Base-by-base conservation (phyloP, 1,140 invertebrate species). In the Semibalanus balanoides region DNA sequence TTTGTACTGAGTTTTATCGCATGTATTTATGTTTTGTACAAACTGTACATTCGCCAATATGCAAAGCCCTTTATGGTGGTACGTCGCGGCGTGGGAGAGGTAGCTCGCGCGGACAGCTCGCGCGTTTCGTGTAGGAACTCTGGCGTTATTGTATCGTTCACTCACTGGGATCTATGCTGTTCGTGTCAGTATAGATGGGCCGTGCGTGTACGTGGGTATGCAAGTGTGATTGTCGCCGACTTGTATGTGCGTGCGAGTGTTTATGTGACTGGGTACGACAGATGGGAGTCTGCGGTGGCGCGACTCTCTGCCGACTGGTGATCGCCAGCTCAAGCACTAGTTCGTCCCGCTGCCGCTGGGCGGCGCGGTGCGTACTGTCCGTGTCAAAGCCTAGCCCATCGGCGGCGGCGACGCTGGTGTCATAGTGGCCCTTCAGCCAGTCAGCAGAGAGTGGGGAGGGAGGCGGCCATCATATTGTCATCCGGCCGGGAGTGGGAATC, bases 41-140 rank as follows among this genome's bases (percentile, higher is more conserved):
- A 64, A 64, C 51, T 64, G 51, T 64, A 64, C 51, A 64, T 64
- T 64, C 51, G 51, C 51, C 51, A 64, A 64, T 64, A 64, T 64
- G 51, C 51, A 64, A 64, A 64, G 51, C 51, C 51, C 51, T 64
- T 64, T 64, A 64, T 64, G 51, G 51, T 64, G 51, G 51, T 64
- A 64, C 51, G 9, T 1, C 51, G 51, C 7, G 35, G 1, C 7
- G 51, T 19, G 51, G 7, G 51, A 14, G 51, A 1, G 1, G 22
- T 64, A 1, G 22, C 14, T 64, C 7, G 51, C 22, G 22, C 51
- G 51, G 14, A 19, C 51, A 64, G 9, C 51, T 14, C 14, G 7
- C 51, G 51, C 51, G 51, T 11, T 25, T 64, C 14, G 51, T 40
- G 35, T 64, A 64, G 51, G 11, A 25, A 25, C 22, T 64, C 51